Evolutionary conservation across 2,113 vertebrate genomes (phyloP).

Genomic region (Oryctolagus cuniculus): DNA sequence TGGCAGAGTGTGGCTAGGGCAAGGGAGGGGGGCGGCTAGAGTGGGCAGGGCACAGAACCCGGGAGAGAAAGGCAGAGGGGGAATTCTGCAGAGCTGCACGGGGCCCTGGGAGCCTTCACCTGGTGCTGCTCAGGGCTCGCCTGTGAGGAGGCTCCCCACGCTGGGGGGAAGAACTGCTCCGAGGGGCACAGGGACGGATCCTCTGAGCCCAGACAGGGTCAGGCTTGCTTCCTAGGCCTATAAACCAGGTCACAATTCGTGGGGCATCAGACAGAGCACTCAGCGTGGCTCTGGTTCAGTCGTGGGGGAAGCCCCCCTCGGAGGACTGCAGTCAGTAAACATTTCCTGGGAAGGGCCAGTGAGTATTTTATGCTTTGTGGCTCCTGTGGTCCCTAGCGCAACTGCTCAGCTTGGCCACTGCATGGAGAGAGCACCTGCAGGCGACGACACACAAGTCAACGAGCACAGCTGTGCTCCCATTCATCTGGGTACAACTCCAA

Average conservation of each 20-base stretch:
- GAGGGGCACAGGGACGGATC: not conserved
- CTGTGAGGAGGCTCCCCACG: not conserved
- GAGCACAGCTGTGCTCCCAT: not conserved
- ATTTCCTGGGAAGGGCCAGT: not conserved
- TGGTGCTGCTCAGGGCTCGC: not conserved
- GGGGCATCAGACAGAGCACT: not conserved
- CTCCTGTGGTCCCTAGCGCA: not conserved
- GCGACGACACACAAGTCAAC: not conserved
- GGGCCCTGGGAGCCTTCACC: not conserved
- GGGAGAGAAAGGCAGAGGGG: not conserved
- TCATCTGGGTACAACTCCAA: not conserved
- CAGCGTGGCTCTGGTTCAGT: not conserved
- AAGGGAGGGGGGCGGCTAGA: not conserved
- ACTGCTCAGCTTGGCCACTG: not conserved
- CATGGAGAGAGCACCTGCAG: not conserved
- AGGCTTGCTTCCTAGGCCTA: not conserved
- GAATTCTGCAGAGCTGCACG: not conserved
- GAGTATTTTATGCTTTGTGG: not conserved
- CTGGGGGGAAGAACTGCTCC: not conserved
- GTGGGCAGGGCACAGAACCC: not conserved
- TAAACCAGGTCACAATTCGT: not conserved
- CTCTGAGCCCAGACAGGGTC: not conserved
- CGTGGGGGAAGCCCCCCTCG: not conserved
- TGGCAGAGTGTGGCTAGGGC: not conserved
- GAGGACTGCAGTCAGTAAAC: not conserved